Percentiles rank a stretch among this genome's conserved stretches.
phyloP scores from a whole-genome alignment of 2,888 invertebrate species.

The Nephrocerus scutellatus region DNA sequence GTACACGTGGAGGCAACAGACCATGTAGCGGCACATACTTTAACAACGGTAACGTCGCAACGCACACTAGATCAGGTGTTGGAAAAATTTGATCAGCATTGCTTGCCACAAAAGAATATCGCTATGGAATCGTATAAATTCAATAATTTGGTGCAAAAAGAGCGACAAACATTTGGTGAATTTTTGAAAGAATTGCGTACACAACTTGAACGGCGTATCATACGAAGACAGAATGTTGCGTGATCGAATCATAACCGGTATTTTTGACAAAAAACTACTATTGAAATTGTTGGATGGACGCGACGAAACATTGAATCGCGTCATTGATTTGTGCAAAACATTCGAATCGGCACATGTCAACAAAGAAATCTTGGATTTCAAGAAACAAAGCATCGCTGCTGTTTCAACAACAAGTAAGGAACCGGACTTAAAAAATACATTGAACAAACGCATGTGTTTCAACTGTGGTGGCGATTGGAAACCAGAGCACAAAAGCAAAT shows the following conservation, averaged over 20 bases:
- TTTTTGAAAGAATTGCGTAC: slow-evolving; percentile 19
- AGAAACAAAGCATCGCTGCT: background rate
- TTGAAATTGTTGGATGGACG: slow-evolving; percentile 15
- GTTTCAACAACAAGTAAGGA: background rate
- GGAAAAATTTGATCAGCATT: slow-evolving; percentile 14
- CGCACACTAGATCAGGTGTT: slow-evolving; percentile 13
- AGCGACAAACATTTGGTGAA: slow-evolving; percentile 15
- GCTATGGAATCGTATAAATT: slow-evolving; percentile 20
- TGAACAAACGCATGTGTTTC: slow-evolving; percentile 5
- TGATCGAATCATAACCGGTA: slow-evolving; percentile 18
- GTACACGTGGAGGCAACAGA: too few relatives aligned
- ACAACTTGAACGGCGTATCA: slow-evolving; percentile 10
- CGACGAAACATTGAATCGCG: slow-evolving; percentile 13
- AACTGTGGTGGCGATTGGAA: slow-evolving; percentile 11
- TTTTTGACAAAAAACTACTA: slow-evolving; percentile 18
- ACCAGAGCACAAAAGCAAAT: slow-evolving; percentile 1
- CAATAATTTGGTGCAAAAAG: slow-evolving; percentile 16
- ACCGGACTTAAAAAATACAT: background rate
- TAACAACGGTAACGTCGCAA: background rate
- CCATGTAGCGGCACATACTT: background rate
- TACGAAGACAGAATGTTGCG: slow-evolving; percentile 20
- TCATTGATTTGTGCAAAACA: slow-evolving; percentile 16
- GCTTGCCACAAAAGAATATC: slow-evolving; percentile 13
- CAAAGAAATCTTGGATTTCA: slow-evolving; percentile 5
- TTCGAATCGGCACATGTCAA: slow-evolving; percentile 13